Conservation (phyloP, 2,888 invertebrate genomes). For the Ditula angustiorana region DNA sequence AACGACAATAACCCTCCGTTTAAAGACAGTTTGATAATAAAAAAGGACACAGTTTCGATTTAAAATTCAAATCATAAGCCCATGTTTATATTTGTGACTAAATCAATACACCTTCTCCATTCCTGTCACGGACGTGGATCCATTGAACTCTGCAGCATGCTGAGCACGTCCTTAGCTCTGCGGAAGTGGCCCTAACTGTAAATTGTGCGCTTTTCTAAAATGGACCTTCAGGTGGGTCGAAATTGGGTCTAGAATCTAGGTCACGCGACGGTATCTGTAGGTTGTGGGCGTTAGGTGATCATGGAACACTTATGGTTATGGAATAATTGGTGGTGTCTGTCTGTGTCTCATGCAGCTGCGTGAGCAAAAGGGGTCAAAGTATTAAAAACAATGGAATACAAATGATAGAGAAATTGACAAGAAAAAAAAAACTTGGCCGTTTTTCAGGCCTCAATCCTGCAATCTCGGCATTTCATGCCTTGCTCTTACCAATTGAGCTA, state of each 20-base stretch:
- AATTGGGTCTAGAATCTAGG: slow-evolving; percentile 34
- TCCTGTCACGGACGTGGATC: slow-evolving; percentile 21
- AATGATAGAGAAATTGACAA: too few species aligned
- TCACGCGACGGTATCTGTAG: not conserved
- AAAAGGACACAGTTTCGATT: not conserved
- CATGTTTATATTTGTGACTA: slow-evolving; percentile 25
- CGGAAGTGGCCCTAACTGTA: slow-evolving; percentile 41
- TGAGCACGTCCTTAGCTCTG: slow-evolving; percentile 31
- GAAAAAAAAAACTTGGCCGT: too few species aligned
- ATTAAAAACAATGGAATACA: not conserved
- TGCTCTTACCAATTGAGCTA: too few species aligned
- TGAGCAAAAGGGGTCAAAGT: not conserved
- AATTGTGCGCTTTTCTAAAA: slow-evolving; percentile 4
- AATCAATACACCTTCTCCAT: slow-evolving; percentile 24
- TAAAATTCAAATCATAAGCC: slow-evolving; percentile 25
- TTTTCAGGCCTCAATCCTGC: too few species aligned
- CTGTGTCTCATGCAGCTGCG: not conserved
- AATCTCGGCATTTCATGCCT: too few species aligned
- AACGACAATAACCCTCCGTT: not conserved
- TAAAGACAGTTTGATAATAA: too few species aligned
- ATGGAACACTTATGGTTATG: not conserved
- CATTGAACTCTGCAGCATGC: slow-evolving; percentile 16
- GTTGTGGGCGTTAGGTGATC: not conserved
- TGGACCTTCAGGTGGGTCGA: slow-evolving; percentile 8
- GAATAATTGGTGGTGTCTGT: not conserved